Conservation (phyloP, 2,113 vertebrate genomes). For the Glaucomys volans region DNA sequence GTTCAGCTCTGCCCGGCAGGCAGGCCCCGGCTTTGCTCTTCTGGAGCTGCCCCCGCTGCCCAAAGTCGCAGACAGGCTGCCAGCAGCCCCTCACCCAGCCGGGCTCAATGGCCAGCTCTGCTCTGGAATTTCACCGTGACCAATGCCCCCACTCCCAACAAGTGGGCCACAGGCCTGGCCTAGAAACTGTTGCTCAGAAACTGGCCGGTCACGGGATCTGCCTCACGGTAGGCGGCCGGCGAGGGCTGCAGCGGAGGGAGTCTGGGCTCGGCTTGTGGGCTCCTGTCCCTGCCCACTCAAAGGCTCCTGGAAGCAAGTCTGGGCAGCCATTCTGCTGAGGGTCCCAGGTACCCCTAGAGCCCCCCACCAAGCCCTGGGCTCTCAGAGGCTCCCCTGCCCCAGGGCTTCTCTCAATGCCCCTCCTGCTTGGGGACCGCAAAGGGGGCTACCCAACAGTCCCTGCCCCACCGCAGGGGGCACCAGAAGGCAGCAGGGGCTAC, state of each 20-base stretch:
- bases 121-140: background rate
- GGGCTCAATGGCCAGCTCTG: background rate
- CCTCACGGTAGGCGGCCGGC: background rate
- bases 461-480: accelerated
- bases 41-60: background rate
- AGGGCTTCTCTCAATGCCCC: too few species aligned
- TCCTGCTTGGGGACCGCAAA: background rate
- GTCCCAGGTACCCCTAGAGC: background rate
- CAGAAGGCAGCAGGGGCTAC: background rate
- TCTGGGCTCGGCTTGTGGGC: background rate
- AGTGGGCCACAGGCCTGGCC: background rate
- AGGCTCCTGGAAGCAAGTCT: background rate
- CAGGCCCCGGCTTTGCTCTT: background rate
- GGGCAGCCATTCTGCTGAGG: background rate
- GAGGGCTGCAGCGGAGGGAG: background rate
- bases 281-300: background rate
- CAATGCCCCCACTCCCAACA: background rate
- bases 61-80: background rate
- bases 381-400: background rate
- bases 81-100: background rate
- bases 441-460: background rate
- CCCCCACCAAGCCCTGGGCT: background rate
- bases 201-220: background rate
- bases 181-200: background rate
- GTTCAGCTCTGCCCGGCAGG: background rate